Conservation (phyloP, 2,113 vertebrate genomes). For the Semicossyphus pulcher region DNA sequence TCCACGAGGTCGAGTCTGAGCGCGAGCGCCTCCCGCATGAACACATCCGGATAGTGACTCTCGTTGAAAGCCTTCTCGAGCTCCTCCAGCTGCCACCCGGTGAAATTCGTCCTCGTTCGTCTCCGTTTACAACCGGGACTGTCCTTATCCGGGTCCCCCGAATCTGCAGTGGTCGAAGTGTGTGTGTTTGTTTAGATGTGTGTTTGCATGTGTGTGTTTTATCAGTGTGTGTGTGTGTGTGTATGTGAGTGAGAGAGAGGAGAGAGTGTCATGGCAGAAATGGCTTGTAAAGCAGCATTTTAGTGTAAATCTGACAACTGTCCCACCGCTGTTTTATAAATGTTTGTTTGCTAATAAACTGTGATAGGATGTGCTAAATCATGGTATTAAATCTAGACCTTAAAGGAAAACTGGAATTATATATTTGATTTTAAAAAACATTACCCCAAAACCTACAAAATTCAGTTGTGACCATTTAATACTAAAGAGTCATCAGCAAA, state of each 20-base stretch:
- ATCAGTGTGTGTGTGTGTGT: not conserved
- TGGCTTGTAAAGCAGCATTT: conserved; percentile 7
- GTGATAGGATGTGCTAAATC: not conserved
- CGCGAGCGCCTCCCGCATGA: conserved; percentile 97
- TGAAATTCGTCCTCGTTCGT: conserved; percentile 97
- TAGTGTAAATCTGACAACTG: not conserved
- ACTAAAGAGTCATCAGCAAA: too few species aligned
- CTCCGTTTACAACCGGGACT: conserved; percentile 97
- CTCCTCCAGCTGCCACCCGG: conserved; percentile 98
- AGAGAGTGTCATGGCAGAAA: conserved; percentile 13
- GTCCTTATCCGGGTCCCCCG: conserved; percentile 95
- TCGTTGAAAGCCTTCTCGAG: conserved; percentile 98
- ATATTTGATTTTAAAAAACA: too few species aligned
- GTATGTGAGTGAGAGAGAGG: conserved; percentile 7
- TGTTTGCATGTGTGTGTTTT: conserved; percentile 9
- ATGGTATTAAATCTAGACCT: not conserved
- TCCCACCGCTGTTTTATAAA: not conserved
- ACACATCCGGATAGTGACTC: conserved; percentile 98
- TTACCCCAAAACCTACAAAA: too few species aligned
- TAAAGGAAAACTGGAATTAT: too few species aligned
- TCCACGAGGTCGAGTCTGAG: conserved; percentile 96
- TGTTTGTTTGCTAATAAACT: not conserved
- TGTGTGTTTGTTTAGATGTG: conserved; percentile 13
- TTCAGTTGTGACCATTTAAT: too few species aligned
- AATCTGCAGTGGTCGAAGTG: conserved; percentile 82